Evolutionary conservation across 2,888 invertebrate species (phyloP).

Genomic region (Caenorhabditis sp.): DNA sequence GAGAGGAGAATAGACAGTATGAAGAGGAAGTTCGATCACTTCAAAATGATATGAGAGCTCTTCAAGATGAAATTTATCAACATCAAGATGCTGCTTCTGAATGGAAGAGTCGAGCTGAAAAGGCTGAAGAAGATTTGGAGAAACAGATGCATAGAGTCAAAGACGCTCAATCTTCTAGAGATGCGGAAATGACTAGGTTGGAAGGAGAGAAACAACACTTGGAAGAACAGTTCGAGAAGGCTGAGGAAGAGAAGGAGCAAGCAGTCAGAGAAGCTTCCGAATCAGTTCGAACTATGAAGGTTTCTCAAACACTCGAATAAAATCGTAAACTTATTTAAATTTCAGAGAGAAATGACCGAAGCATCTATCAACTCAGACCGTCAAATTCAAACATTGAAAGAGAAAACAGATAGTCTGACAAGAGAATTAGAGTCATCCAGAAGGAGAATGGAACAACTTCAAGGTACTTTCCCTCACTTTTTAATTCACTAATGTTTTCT

Average conservation of each 20-base stretch:
- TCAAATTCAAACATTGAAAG: slow-evolving; percentile 46
- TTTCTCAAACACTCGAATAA: background rate
- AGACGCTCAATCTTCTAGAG: background rate
- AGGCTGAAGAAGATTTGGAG: slow-evolving; percentile 36
- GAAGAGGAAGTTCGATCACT: slow-evolving; percentile 55
- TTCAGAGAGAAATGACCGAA: slow-evolving; percentile 60
- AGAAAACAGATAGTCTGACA: slow-evolving; percentile 57
- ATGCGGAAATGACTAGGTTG: slow-evolving; percentile 1
- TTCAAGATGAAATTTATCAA: slow-evolving; percentile 65
- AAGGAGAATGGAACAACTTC: slow-evolving; percentile 62
- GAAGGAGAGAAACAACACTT: slow-evolving; percentile 47
- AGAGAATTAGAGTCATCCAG: slow-evolving; percentile 64
- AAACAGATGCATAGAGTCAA: slow-evolving; percentile 18
- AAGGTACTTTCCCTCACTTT: slow-evolving; percentile 40
- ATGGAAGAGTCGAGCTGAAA: slow-evolving; percentile 62
- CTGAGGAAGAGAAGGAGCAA: slow-evolving; percentile 17
- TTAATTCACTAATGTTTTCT: background rate
- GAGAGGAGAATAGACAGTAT: slow-evolving; percentile 66
- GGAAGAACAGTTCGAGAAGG: slow-evolving; percentile 46
- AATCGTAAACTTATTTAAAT: background rate
- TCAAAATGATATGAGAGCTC: slow-evolving; percentile 57
- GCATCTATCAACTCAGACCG: slow-evolving; percentile 45
- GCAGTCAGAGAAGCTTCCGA: slow-evolving; percentile 32
- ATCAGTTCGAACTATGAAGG: slow-evolving; percentile 25
- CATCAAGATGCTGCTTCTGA: slow-evolving; percentile 58